Conservation (phyloP, 2,113 vertebrate species). For the Dissostichus mawsoni region DNA sequence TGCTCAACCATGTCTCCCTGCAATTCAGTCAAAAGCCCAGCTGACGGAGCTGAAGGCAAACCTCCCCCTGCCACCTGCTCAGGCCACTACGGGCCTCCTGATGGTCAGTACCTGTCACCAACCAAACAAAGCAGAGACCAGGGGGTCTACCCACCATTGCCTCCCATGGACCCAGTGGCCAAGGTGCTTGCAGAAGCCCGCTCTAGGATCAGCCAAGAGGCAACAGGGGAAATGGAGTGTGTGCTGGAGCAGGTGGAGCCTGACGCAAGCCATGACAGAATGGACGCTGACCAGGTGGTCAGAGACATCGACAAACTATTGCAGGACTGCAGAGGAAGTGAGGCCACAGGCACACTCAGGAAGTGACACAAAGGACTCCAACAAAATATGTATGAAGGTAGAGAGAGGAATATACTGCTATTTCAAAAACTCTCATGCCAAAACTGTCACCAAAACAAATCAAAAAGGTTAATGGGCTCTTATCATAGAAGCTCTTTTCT, state of each 20-base stretch:
- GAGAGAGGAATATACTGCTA: slow-evolving; percentile 62
- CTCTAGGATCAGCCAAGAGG: slow-evolving; percentile 85
- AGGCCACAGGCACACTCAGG: slow-evolving; percentile 87
- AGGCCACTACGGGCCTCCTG: slow-evolving; percentile 86
- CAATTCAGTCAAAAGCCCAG: slow-evolving; percentile 91
- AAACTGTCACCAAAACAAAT: slow-evolving; percentile 79
- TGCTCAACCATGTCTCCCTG: slow-evolving; percentile 88
- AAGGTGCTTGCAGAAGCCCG: slow-evolving; percentile 94
- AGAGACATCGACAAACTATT: slow-evolving; percentile 99
- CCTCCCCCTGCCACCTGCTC: slow-evolving; percentile 84
- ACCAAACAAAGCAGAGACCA: slow-evolving; percentile 93
- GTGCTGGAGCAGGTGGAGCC: slow-evolving; percentile 92
- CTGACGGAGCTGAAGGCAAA: slow-evolving; percentile 94
- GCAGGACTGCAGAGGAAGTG: slow-evolving; percentile 96
- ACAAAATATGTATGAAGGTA: slow-evolving; percentile 23
- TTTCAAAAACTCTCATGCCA: slow-evolving; percentile 69
- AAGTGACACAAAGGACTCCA: slow-evolving; percentile 85
- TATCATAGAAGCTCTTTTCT: slow-evolving; percentile 63
- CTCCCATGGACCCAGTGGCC: slow-evolving; percentile 86
- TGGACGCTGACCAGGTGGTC: slow-evolving; percentile 97
- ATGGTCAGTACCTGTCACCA: slow-evolving; percentile 93
- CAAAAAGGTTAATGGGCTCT: slow-evolving; percentile 62
- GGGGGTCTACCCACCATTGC: slow-evolving; percentile 78
- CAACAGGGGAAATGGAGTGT: slow-evolving; percentile 87
- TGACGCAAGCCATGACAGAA: slow-evolving; percentile 88